phyloP scores from a whole-genome alignment of 2,888 invertebrate genomes.

The Mesorhabditis spiculigera region DNA sequence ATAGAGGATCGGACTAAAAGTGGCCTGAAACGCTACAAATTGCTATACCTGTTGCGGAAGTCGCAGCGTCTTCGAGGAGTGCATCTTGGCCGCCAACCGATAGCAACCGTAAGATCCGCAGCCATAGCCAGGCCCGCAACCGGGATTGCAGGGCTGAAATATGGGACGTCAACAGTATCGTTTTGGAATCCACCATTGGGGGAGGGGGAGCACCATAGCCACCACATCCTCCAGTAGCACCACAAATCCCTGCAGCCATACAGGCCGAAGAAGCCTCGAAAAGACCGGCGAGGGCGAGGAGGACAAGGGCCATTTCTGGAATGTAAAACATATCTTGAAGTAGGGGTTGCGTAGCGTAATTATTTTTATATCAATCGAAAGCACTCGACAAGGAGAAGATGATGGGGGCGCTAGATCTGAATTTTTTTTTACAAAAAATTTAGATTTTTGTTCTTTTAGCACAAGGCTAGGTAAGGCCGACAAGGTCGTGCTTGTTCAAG shows the following conservation, averaged over 20 bases:
- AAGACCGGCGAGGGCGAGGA: background rate
- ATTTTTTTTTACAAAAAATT: too few relatives aligned
- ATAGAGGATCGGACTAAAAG: background rate
- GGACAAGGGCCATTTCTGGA: too few relatives aligned
- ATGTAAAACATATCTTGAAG: too few relatives aligned
- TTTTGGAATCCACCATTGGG: background rate
- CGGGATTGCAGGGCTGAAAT: background rate
- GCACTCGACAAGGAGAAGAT: too few relatives aligned
- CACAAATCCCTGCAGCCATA: background rate
- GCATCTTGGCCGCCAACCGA: background rate
- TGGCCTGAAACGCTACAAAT: too few relatives aligned
- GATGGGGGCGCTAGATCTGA: too few relatives aligned
- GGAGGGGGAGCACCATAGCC: background rate
- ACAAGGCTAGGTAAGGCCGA: too few relatives aligned
- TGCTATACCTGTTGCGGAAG: background rate
- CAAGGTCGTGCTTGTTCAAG: too few relatives aligned
- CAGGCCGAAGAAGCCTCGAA: background rate
- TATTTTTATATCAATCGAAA: too few relatives aligned
- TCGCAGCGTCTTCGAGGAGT: constrained; percentile 2
- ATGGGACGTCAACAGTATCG: background rate
- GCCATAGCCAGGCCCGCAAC: background rate
- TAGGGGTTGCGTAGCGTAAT: too few relatives aligned
- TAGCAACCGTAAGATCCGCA: background rate
- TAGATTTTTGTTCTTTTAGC: too few relatives aligned
- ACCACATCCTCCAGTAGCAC: background rate